Conservation (phyloP, 2,113 vertebrate species). For the Syrrhaptes paradoxus region DNA sequence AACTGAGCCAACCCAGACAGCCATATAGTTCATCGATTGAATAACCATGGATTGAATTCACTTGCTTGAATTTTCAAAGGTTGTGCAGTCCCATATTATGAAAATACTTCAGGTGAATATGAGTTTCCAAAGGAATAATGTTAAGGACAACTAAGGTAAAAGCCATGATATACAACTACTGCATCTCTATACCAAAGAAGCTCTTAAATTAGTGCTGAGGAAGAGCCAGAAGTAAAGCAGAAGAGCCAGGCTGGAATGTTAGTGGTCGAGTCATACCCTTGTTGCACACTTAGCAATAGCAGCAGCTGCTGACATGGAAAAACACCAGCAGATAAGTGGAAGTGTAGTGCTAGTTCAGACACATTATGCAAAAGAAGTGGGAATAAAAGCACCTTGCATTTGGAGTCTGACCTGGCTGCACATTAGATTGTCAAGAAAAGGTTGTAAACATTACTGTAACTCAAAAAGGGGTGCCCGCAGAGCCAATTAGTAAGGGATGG, state of each 20-base stretch:
- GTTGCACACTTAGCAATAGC: not conserved
- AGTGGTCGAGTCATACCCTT: not conserved
- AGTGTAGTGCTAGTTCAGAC: not conserved
- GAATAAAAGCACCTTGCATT: not conserved
- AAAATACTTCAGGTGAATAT: not conserved
- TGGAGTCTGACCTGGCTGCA: not conserved
- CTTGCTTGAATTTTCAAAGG: not conserved
- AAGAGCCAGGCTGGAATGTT: not conserved
- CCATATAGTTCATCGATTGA: not conserved
- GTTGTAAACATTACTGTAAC: not conserved
- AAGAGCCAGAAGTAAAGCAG: not conserved
- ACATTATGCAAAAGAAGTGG: not conserved
- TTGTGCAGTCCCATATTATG: rapidly evolving
- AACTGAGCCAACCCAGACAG: not conserved
- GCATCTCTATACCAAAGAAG: not conserved
- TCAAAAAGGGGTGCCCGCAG: not conserved
- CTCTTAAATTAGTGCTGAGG: not conserved
- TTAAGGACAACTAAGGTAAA: not conserved
- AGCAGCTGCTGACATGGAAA: not conserved
- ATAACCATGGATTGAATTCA: not conserved
- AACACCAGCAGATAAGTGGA: not conserved
- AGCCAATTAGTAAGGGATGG: slow-evolving; percentile 9
- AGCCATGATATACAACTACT: not conserved
- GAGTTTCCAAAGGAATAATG: not conserved
- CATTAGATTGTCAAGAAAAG: not conserved